Conservation (phyloP, 2,113 vertebrate species). For the Cheirogaleus medius region DNA sequence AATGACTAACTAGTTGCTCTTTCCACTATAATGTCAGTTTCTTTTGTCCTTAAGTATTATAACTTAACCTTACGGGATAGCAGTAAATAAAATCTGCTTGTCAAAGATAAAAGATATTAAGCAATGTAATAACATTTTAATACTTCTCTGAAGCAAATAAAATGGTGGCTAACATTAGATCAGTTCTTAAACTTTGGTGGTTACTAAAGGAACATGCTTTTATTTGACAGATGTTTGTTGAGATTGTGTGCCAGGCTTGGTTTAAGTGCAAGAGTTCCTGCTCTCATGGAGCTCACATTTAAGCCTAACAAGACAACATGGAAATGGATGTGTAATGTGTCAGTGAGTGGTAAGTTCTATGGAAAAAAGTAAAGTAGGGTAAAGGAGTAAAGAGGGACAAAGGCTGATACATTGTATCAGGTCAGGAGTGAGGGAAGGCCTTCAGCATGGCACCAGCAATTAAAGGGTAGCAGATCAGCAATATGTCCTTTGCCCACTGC, state of each 20-base stretch:
- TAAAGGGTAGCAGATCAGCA: background rate
- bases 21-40: background rate
- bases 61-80: background rate
- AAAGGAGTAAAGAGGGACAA: background rate
- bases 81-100: conserved; percentile 21
- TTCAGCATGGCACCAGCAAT: background rate
- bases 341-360: background rate
- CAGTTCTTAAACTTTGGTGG: background rate
- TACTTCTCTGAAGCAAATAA: conserved; percentile 26
- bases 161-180: background rate
- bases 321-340: background rate
- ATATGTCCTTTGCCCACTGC: background rate
- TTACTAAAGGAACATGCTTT: background rate
- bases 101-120: conserved; percentile 4
- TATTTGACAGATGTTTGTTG: background rate
- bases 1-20: background rate
- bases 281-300: background rate
- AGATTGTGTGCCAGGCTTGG: background rate
- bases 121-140: background rate
- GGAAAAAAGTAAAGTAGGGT: background rate
- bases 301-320: background rate
- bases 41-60: background rate
- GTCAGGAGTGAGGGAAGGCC: background rate
- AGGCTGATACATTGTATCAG: background rate
- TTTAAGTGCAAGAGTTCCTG: background rate